Conservation (phyloP, 2,113 vertebrate species). For the Diglossa brunneiventris region DNA sequence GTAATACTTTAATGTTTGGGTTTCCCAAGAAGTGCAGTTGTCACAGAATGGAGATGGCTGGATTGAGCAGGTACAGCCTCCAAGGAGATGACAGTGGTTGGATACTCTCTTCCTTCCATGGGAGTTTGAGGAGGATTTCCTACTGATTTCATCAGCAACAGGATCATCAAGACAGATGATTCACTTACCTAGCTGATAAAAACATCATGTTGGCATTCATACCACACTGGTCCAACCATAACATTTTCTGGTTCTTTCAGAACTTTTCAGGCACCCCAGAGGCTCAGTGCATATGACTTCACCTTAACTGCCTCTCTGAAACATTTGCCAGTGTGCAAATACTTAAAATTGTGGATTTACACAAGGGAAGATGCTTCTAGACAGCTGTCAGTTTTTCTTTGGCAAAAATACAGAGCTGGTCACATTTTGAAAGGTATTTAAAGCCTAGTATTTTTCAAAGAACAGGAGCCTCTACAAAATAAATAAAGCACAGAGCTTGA, state of each 20-base stretch:
- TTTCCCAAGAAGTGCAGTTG: not conserved
- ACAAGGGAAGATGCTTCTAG: not conserved
- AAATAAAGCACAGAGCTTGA: not conserved
- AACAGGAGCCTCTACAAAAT: not conserved
- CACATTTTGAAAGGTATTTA: not conserved
- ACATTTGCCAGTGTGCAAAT: not conserved
- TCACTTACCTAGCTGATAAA: not conserved
- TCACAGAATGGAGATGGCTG: not conserved
- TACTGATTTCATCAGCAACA: not conserved
- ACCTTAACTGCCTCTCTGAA: not conserved
- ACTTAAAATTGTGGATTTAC: not conserved
- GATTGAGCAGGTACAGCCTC: not conserved
- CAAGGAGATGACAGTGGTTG: not conserved
- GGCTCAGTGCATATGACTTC: not conserved
- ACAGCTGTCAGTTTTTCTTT: not conserved
- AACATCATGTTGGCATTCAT: not conserved
- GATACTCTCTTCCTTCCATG: not conserved
- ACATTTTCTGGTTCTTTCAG: not conserved
- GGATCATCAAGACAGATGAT: not conserved
- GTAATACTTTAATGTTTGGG: not conserved
- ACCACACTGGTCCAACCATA: not conserved
- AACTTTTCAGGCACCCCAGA: not conserved
- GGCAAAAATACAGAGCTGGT: not conserved
- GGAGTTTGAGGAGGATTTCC: not conserved
- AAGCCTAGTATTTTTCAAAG: slow-evolving; percentile 10